phyloP scores from a whole-genome alignment of 2,888 invertebrate species.

The Zygaena filipendulae region DNA sequence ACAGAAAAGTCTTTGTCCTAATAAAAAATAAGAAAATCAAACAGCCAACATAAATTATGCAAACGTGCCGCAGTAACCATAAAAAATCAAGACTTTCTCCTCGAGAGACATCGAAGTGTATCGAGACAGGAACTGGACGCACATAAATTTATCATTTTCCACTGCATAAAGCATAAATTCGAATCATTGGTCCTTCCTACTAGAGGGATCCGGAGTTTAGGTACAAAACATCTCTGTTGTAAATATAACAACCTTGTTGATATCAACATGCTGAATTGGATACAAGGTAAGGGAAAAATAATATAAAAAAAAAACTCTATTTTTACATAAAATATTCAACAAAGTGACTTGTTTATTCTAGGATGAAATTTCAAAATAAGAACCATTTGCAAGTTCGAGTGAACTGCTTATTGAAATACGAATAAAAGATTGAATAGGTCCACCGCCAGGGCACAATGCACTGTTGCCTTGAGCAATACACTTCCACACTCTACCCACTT shows the following conservation, averaged over 20 bases:
- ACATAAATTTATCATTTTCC: slow-evolving; percentile 67
- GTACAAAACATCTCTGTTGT: slow-evolving; percentile 23
- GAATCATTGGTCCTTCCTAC: slow-evolving; percentile 58
- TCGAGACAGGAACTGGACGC: slow-evolving; percentile 55
- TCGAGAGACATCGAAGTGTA: slow-evolving; percentile 33
- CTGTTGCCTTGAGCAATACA: slow-evolving; percentile 32
- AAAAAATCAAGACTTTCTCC: slow-evolving; percentile 47
- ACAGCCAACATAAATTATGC: slow-evolving; percentile 40
- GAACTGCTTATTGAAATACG: no score
- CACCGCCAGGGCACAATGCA: slow-evolving; percentile 29
- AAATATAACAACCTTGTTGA: slow-evolving; percentile 10
- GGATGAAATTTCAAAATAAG: no score
- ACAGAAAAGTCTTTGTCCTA: no score
- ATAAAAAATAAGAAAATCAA: slow-evolving; percentile 21
- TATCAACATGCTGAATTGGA: slow-evolving; percentile 4
- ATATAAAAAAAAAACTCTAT: no score
- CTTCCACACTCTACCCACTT: slow-evolving; percentile 31
- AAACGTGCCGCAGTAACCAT: slow-evolving; percentile 54
- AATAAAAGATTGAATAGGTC: slow-evolving; percentile 34
- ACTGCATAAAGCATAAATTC: slow-evolving; percentile 66
- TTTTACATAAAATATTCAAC: neutral
- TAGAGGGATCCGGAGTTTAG: slow-evolving; percentile 21
- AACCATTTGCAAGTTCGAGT: no score
- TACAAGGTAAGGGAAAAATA: no score
- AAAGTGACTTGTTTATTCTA: neutral